Evolutionary conservation across 2,888 invertebrate species (phyloP).

Genomic region (Xanthorhoe spadicearia): DNA sequence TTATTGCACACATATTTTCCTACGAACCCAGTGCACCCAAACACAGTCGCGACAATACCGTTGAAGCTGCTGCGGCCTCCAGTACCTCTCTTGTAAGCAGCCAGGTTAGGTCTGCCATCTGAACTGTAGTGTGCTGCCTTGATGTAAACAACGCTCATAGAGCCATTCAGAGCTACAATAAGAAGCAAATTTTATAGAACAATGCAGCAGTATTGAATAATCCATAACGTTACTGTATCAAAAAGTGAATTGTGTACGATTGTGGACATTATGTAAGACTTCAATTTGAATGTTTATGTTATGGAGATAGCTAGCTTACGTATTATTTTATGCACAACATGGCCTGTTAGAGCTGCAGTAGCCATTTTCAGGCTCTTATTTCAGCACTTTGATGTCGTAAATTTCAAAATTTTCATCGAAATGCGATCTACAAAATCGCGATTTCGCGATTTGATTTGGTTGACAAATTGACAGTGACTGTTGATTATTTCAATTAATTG

Average conservation of each 20-base stretch:
- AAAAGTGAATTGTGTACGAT: constrained; percentile 13
- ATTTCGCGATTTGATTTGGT: neutral
- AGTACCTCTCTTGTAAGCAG: constrained; percentile 91
- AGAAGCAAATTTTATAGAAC: neutral
- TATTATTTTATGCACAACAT: constrained; percentile 67
- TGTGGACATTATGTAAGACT: constrained; percentile 72
- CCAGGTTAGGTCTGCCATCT: constrained; percentile 84
- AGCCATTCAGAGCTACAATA: constrained; percentile 71
- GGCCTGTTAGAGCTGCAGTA: constrained; percentile 70
- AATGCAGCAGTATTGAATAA: neutral
- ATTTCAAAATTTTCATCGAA: constrained; percentile 22
- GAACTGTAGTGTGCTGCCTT: constrained; percentile 82
- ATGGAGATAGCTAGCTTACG: constrained; percentile 59
- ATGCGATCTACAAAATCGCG: neutral
- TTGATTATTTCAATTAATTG: neutral
- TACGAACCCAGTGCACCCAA: constrained; percentile 95
- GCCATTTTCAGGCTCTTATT: constrained; percentile 70
- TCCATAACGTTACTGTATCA: constrained; percentile 7
- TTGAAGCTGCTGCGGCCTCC: constrained; percentile 98
- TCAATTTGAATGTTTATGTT: constrained; percentile 35
- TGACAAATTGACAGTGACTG: neutral
- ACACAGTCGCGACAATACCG: constrained; percentile 99
- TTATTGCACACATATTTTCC: constrained; percentile 95
- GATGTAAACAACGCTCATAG: constrained; percentile 75
- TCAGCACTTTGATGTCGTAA: constrained; percentile 17